phyloP scores from a whole-genome alignment of 2,113 vertebrate species.

The Trichomycterus rosablanca region DNA sequence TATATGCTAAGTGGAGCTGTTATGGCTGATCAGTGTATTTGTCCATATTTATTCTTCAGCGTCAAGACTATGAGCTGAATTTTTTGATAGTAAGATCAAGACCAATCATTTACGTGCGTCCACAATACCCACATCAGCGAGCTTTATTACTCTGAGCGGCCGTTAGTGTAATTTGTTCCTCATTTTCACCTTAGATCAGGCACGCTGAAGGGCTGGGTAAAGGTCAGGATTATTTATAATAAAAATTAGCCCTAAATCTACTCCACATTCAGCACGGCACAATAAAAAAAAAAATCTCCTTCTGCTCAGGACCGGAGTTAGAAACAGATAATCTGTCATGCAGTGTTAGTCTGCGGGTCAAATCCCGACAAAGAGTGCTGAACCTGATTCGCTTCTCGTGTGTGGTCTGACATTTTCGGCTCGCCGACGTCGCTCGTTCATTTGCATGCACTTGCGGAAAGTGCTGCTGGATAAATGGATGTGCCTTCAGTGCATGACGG shows the following conservation, averaged over 20 bases:
- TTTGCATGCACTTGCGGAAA: constrained; percentile 9
- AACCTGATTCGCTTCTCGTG: not conserved
- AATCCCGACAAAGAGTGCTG: constrained; percentile 1
- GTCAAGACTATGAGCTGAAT: too few species aligned
- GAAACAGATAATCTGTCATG: too few species aligned
- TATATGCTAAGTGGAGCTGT: too few species aligned
- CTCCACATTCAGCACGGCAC: too few species aligned
- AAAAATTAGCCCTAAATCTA: not conserved
- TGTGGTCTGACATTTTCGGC: constrained; percentile 8
- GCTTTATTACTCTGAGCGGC: not conserved
- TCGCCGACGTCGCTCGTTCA: constrained; percentile 11
- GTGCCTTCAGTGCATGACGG: constrained; percentile 12
- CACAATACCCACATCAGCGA: too few species aligned
- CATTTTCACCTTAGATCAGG: not conserved
- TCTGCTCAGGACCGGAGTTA: not conserved
- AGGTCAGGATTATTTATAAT: not conserved
- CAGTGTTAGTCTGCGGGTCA: not conserved
- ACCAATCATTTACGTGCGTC: too few species aligned
- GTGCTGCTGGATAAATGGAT: not conserved
- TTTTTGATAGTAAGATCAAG: too few species aligned
- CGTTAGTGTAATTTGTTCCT: not conserved
- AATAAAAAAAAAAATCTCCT: not conserved
- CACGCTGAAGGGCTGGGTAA: not conserved
- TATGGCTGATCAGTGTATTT: too few species aligned
- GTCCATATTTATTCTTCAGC: too few species aligned